Percentiles rank a stretch among this genome's conserved stretches.
phyloP scores from a whole-genome alignment of 2,888 invertebrate genomes.

The Cantharis nigra region DNA sequence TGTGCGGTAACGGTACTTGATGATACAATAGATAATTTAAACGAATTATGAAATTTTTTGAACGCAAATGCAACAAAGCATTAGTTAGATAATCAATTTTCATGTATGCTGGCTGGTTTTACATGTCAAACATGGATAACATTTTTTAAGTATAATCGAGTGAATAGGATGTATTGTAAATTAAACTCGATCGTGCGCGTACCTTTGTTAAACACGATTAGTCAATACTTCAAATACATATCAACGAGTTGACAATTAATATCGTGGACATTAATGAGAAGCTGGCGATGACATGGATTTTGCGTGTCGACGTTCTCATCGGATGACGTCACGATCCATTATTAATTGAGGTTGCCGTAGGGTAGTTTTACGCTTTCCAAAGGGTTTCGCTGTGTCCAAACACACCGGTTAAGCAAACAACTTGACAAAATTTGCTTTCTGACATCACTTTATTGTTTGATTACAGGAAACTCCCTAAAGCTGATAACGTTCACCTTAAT shows the following conservation, averaged over 20 bases:
- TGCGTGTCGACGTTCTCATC: slow-evolving; percentile 33
- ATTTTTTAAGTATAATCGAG: not conserved
- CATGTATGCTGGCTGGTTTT: not conserved
- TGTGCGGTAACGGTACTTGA: not conserved
- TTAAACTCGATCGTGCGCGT: slow-evolving; percentile 12
- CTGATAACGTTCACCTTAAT: slow-evolving; percentile 23
- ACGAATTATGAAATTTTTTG: not conserved
- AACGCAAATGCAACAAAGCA: slow-evolving; percentile 2
- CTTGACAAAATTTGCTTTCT: slow-evolving; percentile 28
- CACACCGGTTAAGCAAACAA: slow-evolving; percentile 21
- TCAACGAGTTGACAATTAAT: slow-evolving; percentile 30
- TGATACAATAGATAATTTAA: not conserved
- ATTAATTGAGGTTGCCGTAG: slow-evolving; percentile 35
- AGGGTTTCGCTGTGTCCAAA: slow-evolving; percentile 27
- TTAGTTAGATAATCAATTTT: slow-evolving; percentile 1
- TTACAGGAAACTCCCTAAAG: slow-evolving; percentile 19
- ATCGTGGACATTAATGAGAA: slow-evolving; percentile 34
- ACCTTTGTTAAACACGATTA: slow-evolving; percentile 21
- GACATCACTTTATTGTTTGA: slow-evolving; percentile 29
- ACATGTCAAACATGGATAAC: slow-evolving; percentile 4
- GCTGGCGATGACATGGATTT: slow-evolving; percentile 36
- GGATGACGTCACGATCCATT: slow-evolving; percentile 33
- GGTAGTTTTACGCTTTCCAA: slow-evolving; percentile 27
- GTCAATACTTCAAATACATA: slow-evolving; percentile 30
- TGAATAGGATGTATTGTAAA: slow-evolving; percentile 7